Percentiles rank a stretch among this genome's conserved stretches.
phyloP scores from a whole-genome alignment of 2,113 vertebrate genomes.

The Otis tarda region DNA sequence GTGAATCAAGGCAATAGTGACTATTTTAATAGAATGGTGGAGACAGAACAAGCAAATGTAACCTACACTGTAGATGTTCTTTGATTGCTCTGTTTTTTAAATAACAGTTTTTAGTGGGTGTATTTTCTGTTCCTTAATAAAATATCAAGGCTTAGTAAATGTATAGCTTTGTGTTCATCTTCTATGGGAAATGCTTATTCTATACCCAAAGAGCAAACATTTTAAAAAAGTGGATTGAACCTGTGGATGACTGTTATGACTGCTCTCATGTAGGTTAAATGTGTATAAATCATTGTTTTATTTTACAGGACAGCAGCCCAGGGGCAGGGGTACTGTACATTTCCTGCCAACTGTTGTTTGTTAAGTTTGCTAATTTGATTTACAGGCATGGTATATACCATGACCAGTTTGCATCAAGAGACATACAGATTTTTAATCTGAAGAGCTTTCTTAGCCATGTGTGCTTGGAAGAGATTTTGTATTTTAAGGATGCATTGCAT shows the following conservation, averaged over 20 bases:
- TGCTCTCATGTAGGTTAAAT: not conserved
- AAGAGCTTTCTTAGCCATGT: not conserved
- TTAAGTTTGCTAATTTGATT: constrained; percentile 61
- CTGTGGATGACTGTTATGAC: not conserved
- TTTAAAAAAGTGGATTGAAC: not conserved
- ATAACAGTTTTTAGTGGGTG: not conserved
- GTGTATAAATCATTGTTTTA: constrained; percentile 11
- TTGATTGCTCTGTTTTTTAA: not conserved
- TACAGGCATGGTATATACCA: not conserved
- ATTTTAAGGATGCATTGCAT: not conserved
- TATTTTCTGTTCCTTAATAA: not conserved
- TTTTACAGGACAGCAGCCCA: constrained; percentile 24
- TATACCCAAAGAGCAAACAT: not conserved
- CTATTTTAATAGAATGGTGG: not conserved
- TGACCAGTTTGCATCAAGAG: not conserved
- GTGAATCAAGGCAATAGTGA: not conserved
- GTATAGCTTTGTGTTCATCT: not conserved
- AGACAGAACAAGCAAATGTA: not conserved
- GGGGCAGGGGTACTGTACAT: not conserved
- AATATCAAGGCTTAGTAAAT: not conserved
- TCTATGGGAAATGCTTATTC: not conserved
- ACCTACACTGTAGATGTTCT: not conserved
- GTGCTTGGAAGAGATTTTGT: not conserved
- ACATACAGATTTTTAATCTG: not conserved
- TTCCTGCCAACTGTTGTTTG: constrained; percentile 56